Conservation (phyloP, 1,140 invertebrate species). For the Helicoverpa zea region DNA sequence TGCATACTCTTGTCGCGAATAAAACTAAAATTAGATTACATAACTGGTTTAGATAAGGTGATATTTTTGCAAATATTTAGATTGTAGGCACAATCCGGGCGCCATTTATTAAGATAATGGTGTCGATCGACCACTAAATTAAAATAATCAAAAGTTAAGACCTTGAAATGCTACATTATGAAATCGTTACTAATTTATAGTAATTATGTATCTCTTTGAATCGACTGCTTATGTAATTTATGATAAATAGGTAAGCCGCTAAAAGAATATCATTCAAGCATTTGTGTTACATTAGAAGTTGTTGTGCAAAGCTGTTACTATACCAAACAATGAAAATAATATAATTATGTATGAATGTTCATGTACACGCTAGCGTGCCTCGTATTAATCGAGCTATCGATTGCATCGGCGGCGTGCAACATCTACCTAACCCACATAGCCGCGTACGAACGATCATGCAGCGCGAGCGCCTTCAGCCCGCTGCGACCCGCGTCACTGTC, state of each 20-base stretch:
- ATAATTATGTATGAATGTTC: conserved; percentile 41
- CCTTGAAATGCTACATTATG: conserved; percentile 25
- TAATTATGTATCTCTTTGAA: not conserved
- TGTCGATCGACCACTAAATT: conserved; percentile 18
- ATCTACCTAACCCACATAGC: conserved; percentile 37
- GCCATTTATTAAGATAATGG: conserved; percentile 27
- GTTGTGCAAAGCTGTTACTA: conserved; percentile 43
- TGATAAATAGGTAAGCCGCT: not conserved
- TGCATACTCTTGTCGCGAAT: conserved; percentile 9
- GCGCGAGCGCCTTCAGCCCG: not conserved
- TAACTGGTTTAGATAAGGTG: conserved; percentile 29
- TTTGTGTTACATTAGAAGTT: conserved; percentile 15
- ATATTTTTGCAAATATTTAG: conserved; percentile 37
- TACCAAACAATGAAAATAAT: conserved; percentile 37
- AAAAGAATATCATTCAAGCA: not conserved
- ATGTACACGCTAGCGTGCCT: conserved; percentile 43
- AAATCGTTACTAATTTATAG: conserved; percentile 14
- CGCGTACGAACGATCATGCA: conserved; percentile 13
- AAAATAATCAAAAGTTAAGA: conserved; percentile 31
- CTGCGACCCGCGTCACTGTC: not conserved
- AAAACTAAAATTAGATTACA: conserved; percentile 37
- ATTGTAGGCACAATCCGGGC: conserved; percentile 15
- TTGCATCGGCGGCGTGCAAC: conserved; percentile 41
- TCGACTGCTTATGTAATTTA: not conserved
- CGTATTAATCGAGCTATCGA: conserved; percentile 49